phyloP scores from a whole-genome alignment of 2,888 invertebrate genomes.

The Sarcophaga caerulescens region DNA sequence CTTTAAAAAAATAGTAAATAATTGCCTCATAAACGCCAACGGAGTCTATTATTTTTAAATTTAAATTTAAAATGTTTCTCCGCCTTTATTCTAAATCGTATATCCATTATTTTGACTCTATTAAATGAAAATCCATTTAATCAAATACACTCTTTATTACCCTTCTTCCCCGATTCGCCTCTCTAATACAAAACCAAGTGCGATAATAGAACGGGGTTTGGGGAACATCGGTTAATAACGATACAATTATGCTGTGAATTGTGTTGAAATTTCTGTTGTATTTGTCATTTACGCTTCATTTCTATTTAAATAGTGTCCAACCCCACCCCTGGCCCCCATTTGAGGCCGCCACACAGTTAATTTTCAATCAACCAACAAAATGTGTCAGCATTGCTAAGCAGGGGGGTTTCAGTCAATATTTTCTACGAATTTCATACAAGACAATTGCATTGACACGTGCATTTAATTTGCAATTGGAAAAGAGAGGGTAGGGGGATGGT shows the following conservation, averaged over 20 bases:
- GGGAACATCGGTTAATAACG: constrained; percentile 5
- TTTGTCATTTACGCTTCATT: constrained; percentile 43
- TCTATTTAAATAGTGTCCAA: constrained; percentile 31
- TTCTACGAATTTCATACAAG: constrained; percentile 16
- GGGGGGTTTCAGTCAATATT: not conserved
- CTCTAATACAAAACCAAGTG: not conserved
- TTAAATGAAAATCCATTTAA: constrained; percentile 3
- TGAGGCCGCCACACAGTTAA: constrained; percentile 44
- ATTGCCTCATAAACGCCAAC: no score
- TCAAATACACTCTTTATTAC: no score
- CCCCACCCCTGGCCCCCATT: not conserved
- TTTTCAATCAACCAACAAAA: constrained; percentile 53
- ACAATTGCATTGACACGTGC: constrained; percentile 26
- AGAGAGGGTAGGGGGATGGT: not conserved
- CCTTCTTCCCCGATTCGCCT: not conserved
- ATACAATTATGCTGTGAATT: constrained; percentile 12
- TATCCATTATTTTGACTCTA: not conserved
- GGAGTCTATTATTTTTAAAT: no score
- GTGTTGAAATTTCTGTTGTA: constrained; percentile 18
- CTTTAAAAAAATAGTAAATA: no score
- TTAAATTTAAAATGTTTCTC: no score
- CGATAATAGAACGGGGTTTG: not conserved
- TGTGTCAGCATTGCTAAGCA: not conserved
- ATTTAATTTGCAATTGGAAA: not conserved
- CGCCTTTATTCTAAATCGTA: no score